Percentiles rank a stretch among this genome's conserved stretches.
These are phyloP conservation scores for Patella caerulea DNA, from an alignment of 2,888 invertebrate genomes.

Conservation along the genomic window DNA sequence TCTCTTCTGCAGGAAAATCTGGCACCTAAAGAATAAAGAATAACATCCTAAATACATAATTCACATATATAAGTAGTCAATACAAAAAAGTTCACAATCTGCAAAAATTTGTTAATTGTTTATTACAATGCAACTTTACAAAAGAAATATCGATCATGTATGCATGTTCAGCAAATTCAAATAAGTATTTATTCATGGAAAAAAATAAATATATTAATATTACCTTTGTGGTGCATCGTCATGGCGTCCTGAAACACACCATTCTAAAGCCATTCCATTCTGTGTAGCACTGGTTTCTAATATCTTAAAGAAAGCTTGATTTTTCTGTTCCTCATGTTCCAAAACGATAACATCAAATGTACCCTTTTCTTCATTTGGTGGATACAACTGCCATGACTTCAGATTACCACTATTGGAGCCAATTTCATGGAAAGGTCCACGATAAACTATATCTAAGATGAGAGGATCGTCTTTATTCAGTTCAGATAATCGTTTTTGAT, in stretches of 20 bases:
- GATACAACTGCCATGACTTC: constrained; percentile 1
- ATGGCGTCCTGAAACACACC: constrained; percentile 3
- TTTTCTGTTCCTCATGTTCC: neutral
- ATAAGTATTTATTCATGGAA: too few species aligned
- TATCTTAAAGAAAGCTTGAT: constrained; percentile 8
- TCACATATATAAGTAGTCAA: too few species aligned
- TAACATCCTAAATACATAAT: too few species aligned
- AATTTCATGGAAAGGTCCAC: neutral
- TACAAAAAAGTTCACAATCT: too few species aligned
- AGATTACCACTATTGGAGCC: constrained; percentile 4
- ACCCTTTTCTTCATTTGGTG: neutral
- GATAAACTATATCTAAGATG: neutral
- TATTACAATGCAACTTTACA: too few species aligned
- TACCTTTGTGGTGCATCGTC: constrained; percentile 3
- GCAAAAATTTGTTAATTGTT: too few species aligned
- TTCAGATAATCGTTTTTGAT: neutral
- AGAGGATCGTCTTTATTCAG: constrained; percentile 1
- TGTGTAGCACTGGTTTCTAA: constrained; percentile 5
- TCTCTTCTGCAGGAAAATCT: constrained; percentile 4
- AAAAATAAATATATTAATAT: too few species aligned
- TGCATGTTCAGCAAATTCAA: too few species aligned
- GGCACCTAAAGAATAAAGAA: neutral
- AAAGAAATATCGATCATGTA: too few species aligned
- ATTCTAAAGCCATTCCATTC: constrained; percentile 6
- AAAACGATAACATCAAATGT: neutral